Conservation (phyloP, 2,113 vertebrate genomes). For the Lagopus muta region DNA sequence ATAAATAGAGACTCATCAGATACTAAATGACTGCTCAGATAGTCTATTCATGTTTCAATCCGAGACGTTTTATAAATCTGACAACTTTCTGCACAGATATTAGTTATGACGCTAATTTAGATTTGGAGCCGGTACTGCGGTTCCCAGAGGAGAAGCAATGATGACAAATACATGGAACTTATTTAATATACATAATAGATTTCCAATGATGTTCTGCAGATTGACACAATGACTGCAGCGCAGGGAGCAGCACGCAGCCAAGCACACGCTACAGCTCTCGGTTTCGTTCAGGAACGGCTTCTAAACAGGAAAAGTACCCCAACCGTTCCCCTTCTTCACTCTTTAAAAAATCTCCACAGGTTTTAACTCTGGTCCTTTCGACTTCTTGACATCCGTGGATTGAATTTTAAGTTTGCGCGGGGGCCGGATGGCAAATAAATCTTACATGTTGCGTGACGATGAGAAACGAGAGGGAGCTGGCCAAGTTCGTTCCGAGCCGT, state of each 20-base stretch:
- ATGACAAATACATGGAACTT: background rate
- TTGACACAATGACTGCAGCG: background rate
- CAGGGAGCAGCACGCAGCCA: fast-evolving
- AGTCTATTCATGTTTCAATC: background rate
- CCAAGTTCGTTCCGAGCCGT: background rate
- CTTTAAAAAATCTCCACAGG: background rate
- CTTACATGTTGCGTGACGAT: background rate
- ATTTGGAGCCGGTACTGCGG: background rate
- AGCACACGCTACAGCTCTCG: background rate
- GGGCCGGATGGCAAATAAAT: background rate
- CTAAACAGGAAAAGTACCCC: background rate
- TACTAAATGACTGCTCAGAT: background rate
- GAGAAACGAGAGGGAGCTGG: background rate
- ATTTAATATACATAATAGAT: background rate
- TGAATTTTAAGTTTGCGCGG: background rate
- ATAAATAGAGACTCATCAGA: background rate
- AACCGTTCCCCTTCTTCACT: background rate
- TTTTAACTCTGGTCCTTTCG: background rate
- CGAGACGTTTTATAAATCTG: background rate
- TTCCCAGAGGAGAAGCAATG: background rate
- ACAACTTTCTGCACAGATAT: background rate
- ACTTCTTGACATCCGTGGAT: background rate
- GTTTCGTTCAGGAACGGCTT: background rate
- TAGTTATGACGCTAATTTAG: background rate
- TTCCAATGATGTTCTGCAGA: background rate